Conservation (phyloP, 30 jellyfish, hydroid and myxozoan species). For the Catostylus mosaicus region DNA sequence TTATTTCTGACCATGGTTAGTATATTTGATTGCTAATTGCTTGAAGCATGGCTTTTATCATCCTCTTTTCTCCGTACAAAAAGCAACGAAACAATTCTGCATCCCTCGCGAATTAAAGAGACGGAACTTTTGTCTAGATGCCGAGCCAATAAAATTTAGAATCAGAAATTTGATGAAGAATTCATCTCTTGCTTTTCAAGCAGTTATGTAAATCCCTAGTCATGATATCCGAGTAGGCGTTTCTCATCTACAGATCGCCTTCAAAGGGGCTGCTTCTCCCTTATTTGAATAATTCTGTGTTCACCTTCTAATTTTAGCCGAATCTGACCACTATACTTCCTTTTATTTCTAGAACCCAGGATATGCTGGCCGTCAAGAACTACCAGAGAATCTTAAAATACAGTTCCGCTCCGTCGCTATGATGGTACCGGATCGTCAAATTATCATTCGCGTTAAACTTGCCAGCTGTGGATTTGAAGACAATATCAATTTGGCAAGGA, state of each 20-base stretch:
- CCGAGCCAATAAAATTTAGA: too few relatives aligned
- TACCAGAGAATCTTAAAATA: constrained; percentile 80
- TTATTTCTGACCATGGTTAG: constrained; percentile 79
- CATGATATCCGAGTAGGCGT: too few relatives aligned
- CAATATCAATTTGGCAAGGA: constrained; percentile 71
- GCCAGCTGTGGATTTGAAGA: constrained; percentile 87
- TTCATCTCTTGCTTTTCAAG: too few relatives aligned
- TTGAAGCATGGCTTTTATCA: not conserved
- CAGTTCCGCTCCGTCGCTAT: constrained; percentile 87
- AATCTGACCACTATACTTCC: not conserved
- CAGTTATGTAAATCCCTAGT: too few relatives aligned
- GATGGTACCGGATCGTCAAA: constrained; percentile 93
- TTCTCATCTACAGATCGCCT: too few relatives aligned
- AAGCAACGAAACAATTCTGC: not conserved
- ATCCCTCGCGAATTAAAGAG: not conserved
- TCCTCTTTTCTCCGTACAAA: not conserved
- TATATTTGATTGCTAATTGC: not conserved
- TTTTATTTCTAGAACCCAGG: constrained; percentile 77
- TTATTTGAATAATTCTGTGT: not conserved
- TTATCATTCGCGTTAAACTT: constrained; percentile 83
- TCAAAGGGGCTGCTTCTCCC: too few relatives aligned
- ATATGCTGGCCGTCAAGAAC: constrained; percentile 92
- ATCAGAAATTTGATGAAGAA: too few relatives aligned
- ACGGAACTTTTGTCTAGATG: too few relatives aligned
- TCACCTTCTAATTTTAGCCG: not conserved